phyloP scores from a whole-genome alignment of 2,113 vertebrate species.

The Nothoprocta pentlandii region DNA sequence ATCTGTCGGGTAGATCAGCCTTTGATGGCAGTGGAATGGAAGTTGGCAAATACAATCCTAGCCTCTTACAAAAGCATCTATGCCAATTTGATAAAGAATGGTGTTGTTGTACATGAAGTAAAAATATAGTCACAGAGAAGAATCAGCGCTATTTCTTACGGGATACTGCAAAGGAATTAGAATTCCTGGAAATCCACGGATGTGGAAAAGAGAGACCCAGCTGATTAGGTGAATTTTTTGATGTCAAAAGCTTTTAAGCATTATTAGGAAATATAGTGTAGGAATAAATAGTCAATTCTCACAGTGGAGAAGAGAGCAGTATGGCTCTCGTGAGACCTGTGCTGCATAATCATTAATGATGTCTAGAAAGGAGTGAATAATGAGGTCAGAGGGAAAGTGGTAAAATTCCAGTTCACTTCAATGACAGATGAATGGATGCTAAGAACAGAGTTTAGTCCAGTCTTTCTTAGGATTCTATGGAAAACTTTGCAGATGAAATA shows the following conservation, averaged over 20 bases:
- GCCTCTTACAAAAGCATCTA: neutral
- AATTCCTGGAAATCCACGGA: neutral
- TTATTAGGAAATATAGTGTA: neutral
- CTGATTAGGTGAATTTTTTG: neutral
- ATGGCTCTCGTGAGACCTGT: fast-evolving
- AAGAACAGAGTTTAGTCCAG: neutral
- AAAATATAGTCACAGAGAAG: neutral
- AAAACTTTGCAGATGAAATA: neutral
- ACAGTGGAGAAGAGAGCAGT: neutral
- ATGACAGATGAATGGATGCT: neutral
- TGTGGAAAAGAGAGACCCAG: neutral
- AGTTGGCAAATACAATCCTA: neutral
- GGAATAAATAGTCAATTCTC: neutral
- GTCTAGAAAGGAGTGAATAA: neutral
- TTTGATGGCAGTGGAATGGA: neutral
- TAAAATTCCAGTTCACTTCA: neutral
- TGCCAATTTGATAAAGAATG: neutral
- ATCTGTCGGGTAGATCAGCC: constrained; percentile 10
- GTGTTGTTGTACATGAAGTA: neutral
- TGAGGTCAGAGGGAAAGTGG: neutral
- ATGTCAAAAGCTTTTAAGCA: neutral
- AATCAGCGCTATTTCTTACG: neutral
- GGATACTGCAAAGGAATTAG: neutral
- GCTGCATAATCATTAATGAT: neutral
- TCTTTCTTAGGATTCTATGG: neutral